Conservation (phyloP, 2,113 vertebrate species). For the Acanthochromis polyacanthus region DNA sequence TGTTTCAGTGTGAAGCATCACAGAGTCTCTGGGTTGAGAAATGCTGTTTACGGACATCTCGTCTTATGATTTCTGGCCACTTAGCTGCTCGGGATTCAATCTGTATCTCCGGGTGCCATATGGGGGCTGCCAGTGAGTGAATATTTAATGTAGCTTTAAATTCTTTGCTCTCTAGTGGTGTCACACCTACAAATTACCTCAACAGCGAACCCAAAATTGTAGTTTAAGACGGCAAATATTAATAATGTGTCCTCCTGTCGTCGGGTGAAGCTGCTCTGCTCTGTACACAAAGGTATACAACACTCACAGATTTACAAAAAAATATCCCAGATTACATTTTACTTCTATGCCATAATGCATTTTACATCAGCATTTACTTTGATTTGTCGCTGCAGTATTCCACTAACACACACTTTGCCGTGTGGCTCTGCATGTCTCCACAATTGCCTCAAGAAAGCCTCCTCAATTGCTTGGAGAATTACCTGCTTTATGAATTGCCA, state of each 20-base stretch:
- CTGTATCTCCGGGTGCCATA: slow-evolving; percentile 9
- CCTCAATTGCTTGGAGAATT: slow-evolving; percentile 31
- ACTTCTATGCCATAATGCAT: background rate
- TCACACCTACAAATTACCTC: slow-evolving; percentile 22
- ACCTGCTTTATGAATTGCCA: slow-evolving; percentile 23
- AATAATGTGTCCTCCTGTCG: background rate
- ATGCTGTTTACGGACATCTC: slow-evolving; percentile 5
- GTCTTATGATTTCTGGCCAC: slow-evolving; percentile 9
- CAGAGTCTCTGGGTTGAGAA: background rate
- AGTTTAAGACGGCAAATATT: slow-evolving; percentile 11
- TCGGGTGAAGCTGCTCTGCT: background rate
- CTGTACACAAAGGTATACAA: background rate
- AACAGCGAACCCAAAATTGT: background rate
- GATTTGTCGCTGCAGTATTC: slow-evolving; percentile 25
- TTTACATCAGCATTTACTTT: slow-evolving; percentile 20
- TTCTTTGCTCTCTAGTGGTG: background rate
- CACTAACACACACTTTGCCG: slow-evolving; percentile 11
- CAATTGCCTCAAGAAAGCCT: slow-evolving; percentile 25
- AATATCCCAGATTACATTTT: background rate
- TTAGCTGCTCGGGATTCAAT: slow-evolving; percentile 14
- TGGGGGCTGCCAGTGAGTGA: background rate
- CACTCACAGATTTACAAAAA: background rate
- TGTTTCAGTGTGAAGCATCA: slow-evolving; percentile 12
- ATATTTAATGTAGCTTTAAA: slow-evolving; percentile 14
- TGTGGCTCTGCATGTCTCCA: slow-evolving; percentile 5